Percentiles rank a stretch among this genome's conserved stretches.
These are phyloP conservation scores for Trogon surrucura DNA, from an alignment of 2,113 vertebrate species.

Conservation along the genomic window DNA sequence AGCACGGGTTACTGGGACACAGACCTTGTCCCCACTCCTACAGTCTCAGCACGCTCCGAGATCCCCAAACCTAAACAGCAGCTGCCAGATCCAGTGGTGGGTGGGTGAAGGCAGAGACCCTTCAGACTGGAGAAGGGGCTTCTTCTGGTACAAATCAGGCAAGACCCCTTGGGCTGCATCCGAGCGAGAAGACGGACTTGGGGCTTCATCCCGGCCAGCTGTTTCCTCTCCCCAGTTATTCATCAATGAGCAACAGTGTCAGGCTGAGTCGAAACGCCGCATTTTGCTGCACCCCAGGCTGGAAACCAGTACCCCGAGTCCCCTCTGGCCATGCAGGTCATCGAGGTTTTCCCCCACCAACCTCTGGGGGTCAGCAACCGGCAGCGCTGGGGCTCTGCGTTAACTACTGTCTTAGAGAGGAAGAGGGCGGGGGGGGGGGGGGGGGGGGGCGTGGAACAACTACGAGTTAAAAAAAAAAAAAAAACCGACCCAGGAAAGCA, in stretches of 20 bases:
- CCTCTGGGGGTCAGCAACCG: constrained; percentile 54
- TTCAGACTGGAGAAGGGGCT: neutral
- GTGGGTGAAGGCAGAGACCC: neutral
- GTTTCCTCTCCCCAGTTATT: neutral
- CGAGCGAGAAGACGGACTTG: accelerated
- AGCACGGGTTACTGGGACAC: neutral
- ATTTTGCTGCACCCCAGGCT: neutral
- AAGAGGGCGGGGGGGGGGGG: too few species aligned
- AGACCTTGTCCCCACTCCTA: neutral
- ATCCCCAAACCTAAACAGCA: neutral
- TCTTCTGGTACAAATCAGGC: too few species aligned
- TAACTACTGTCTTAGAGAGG: neutral
- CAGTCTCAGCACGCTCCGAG: neutral
- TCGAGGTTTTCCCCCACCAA: neutral
- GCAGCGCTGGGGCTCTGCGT: neutral
- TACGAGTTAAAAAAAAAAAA: too few species aligned
- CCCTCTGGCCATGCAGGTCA: neutral
- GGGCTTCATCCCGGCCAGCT: neutral
- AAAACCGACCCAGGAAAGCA: neutral
- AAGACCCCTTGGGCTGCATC: neutral
- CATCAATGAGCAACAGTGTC: neutral
- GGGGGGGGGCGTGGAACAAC: too few species aligned
- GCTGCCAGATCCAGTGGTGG: neutral
- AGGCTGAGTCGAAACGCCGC: neutral
- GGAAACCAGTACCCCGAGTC: neutral